Conservation (phyloP, 2,113 vertebrate genomes). For the Chaetorhynchus papuensis region DNA sequence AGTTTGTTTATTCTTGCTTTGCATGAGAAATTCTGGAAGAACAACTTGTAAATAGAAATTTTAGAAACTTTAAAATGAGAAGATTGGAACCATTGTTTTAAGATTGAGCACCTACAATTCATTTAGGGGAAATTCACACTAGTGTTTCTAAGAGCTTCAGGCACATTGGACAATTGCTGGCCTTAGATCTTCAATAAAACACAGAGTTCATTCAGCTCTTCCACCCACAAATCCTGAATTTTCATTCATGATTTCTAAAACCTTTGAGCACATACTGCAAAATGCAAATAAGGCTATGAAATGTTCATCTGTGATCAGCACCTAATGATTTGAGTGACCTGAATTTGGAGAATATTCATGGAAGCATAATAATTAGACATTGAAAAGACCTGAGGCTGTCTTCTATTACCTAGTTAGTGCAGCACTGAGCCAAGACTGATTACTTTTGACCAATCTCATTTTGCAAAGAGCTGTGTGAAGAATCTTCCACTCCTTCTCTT, state of each 20-base stretch:
- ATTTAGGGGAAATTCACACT: background rate
- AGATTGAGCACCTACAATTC: background rate
- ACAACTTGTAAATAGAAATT: background rate
- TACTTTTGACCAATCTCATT: background rate
- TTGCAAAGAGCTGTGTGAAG: background rate
- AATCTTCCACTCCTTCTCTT: background rate
- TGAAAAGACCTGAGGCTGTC: background rate
- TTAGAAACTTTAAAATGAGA: background rate
- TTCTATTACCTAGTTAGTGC: background rate
- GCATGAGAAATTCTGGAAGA: background rate
- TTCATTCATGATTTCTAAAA: background rate
- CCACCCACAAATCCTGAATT: background rate
- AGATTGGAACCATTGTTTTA: background rate
- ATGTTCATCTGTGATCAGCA: background rate
- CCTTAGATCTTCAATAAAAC: background rate
- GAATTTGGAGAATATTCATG: conserved; percentile 27
- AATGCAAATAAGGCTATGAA: background rate
- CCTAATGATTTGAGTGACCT: background rate
- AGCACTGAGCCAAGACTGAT: background rate
- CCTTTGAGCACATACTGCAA: background rate
- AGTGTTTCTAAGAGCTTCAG: background rate
- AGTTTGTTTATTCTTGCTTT: background rate
- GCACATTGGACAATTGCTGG: background rate
- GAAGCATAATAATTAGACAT: background rate
- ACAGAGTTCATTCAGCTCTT: background rate